These are phyloP conservation scores for Tuberolachnus salignus DNA, from an alignment of 2,888 invertebrate species.

Conservation along the genomic window DNA sequence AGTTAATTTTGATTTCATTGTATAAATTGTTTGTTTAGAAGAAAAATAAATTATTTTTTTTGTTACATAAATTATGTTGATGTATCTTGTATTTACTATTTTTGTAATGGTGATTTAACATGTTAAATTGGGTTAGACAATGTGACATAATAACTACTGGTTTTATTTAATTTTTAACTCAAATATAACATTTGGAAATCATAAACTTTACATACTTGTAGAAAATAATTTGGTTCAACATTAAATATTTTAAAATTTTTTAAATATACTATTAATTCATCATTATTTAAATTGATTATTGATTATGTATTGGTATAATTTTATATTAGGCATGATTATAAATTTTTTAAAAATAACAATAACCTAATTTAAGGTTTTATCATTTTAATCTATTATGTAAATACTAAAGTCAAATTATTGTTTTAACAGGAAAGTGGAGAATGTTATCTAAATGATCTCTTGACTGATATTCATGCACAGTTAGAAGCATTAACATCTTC, in stretches of 20 bases:
- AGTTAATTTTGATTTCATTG: too few relatives aligned
- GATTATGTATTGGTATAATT: too few relatives aligned
- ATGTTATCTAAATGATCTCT: constrained; percentile 76
- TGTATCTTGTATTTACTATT: not conserved
- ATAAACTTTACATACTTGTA: too few relatives aligned
- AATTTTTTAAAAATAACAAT: too few relatives aligned
- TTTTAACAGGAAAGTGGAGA: constrained; percentile 66
- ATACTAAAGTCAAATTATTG: not conserved
- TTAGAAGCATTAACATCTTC: constrained; percentile 75
- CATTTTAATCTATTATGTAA: not conserved
- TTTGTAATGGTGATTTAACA: not conserved
- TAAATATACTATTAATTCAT: not conserved
- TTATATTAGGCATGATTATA: too few relatives aligned
- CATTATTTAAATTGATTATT: not conserved
- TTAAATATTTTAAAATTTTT: too few relatives aligned
- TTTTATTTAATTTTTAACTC: not conserved
- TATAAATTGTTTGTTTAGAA: too few relatives aligned
- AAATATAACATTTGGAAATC: too few relatives aligned
- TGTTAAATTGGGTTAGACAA: not conserved
- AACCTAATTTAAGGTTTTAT: too few relatives aligned
- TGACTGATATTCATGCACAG: constrained; percentile 79
- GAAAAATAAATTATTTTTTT: not conserved
- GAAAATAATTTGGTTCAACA: too few relatives aligned
- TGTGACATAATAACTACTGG: not conserved
- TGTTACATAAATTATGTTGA: not conserved